Conservation (phyloP, 2,797 vertebrate species). For the Ceyx erithaca region DNA sequence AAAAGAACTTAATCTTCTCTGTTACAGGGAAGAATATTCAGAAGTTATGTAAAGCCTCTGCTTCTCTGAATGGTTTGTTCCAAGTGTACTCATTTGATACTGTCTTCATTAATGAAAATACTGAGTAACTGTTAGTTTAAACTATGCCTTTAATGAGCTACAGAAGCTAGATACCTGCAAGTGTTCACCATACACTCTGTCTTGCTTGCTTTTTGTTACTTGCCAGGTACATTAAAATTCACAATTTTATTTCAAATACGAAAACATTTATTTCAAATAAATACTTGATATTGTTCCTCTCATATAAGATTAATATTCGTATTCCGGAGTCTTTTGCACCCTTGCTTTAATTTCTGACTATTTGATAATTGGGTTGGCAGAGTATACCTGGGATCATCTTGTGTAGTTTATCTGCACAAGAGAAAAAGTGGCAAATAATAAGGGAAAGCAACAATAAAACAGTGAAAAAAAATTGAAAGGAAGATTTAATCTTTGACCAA, state of each 20-base stretch:
- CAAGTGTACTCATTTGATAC: background rate
- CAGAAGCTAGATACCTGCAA: background rate
- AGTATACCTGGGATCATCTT: constrained; percentile 72
- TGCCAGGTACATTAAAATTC: constrained; percentile 70
- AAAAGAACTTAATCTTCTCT: constrained; percentile 7
- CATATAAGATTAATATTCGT: constrained; percentile 80
- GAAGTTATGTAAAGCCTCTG: background rate
- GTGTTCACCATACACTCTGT: background rate
- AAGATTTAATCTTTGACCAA: constrained; percentile 84
- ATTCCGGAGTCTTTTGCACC: constrained; percentile 61
- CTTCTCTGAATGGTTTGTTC: background rate
- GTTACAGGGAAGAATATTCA: background rate
- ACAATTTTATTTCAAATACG: constrained; percentile 81
- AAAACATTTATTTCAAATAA: constrained; percentile 75
- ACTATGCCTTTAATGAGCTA: constrained; percentile 50
- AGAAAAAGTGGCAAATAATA: constrained; percentile 75
- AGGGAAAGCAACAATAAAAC: constrained; percentile 74
- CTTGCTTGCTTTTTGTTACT: constrained; percentile 21
- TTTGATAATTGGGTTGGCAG: constrained; percentile 79
- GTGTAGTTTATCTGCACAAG: constrained; percentile 76
- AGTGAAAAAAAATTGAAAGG: constrained; percentile 73
- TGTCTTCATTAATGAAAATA: constrained; percentile 18
- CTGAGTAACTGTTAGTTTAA: constrained; percentile 48
- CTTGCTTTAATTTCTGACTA: constrained; percentile 68
- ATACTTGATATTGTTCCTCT: constrained; percentile 76